Base-by-base conservation (phyloP, 2,113 vertebrate species). In the Phrynosoma blainvillii region DNA sequence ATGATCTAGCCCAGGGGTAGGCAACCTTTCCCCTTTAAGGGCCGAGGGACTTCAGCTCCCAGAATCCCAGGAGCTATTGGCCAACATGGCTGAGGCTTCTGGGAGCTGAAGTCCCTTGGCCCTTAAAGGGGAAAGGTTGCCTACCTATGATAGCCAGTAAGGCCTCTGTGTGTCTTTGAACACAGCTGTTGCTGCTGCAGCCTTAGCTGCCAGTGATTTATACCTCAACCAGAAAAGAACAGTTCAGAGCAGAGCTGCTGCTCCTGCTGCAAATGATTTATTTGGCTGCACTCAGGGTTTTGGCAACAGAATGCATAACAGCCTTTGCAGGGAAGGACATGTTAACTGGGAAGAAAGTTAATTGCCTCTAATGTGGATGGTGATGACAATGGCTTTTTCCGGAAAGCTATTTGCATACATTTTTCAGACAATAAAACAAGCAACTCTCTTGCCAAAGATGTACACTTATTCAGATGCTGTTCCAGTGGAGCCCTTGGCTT, bases 401-500 rank as follows among this genome's bases (percentile, higher is more conserved):
- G 77, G 91, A 95, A 91, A 94, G 84, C 90, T 86, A 93, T 94
- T 94, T 96, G 88, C 92, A 93, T 93, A 79, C 79, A 79, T 92
- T 93, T 95, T 91, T 82, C 83, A 0, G 25, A 92, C 91, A n/a
- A 86, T 91, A 89, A 92, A 91, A 84, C 81, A 90, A 85, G 81
- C 79, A 85, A 77, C 84, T 91, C 91, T 89, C 56, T 66, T 90
- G 90, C 83, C 88, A 30, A 0, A n/a, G 27, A 27, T 73, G 21
- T 52, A n/a, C 20, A 2, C 70, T 92, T 77, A 83, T 83, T 89
- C 73, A 93, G 52, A 87, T 73, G 71, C 87, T 84, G 86, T 27
- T 92, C 82, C 66, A 6, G 75, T 73, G 80, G 36, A 25, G 89
- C 89, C 70, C 80, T 91, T 84, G 85, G 87, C 86, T 84, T 84